Conservation (phyloP, 2,888 invertebrate species). For the Drosophila kuntzei region DNA sequence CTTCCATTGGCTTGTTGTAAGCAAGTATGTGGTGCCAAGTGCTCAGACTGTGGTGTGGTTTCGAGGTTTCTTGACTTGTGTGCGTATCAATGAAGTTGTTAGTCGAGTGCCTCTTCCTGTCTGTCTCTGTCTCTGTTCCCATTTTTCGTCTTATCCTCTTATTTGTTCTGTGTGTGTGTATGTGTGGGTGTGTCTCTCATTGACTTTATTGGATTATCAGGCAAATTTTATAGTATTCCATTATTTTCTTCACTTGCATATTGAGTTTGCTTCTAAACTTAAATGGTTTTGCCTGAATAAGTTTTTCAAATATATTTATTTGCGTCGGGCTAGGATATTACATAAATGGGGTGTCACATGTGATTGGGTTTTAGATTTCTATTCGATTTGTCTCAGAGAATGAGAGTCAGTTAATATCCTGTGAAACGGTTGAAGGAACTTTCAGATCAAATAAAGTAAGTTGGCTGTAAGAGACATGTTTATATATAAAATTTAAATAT, state of each 20-base stretch:
- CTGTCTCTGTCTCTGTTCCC: not conserved
- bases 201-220: slow-evolving; percentile 80
- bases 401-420: not conserved
- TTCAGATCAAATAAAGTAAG: not conserved
- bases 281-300: slow-evolving; percentile 49
- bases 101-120: slow-evolving; percentile 62
- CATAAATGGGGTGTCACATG: slow-evolving; percentile 35
- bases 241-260: slow-evolving; percentile 44
- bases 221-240: slow-evolving; percentile 72
- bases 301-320: slow-evolving; percentile 49
- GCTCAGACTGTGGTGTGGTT: slow-evolving; percentile 31
- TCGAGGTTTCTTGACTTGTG: slow-evolving; percentile 35
- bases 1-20: slow-evolving; percentile 72
- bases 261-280: slow-evolving; percentile 51
- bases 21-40: slow-evolving; percentile 41
- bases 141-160: not conserved
- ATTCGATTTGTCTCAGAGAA: not conserved
- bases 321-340: slow-evolving; percentile 12
- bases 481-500: not conserved
- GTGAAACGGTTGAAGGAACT: not conserved
- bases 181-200: slow-evolving; percentile 37
- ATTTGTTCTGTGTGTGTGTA: slow-evolving; percentile 9
- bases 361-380: slow-evolving; percentile 32
- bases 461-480: not conserved
- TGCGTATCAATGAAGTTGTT: slow-evolving; percentile 77